Conservation (phyloP, 2,113 vertebrate species). For the Nesoenas mayeri region DNA sequence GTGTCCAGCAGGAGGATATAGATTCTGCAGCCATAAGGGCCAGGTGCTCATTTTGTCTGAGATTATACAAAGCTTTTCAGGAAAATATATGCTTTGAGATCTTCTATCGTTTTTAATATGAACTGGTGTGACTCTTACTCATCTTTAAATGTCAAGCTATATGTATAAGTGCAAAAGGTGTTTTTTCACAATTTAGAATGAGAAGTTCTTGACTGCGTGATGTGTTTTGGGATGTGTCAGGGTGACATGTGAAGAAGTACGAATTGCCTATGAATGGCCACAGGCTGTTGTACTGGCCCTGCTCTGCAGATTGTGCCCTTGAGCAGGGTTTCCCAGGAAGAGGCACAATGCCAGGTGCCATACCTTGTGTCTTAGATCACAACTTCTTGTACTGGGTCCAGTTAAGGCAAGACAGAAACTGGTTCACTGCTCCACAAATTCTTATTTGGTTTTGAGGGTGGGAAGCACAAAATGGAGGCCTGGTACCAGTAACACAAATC, state of each 20-base stretch:
- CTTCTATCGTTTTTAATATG: not conserved
- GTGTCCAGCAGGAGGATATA: not conserved
- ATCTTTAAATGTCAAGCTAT: not conserved
- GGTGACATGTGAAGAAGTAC: not conserved
- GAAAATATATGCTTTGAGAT: not conserved
- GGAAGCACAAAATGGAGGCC: not conserved
- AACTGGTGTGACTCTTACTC: accelerated
- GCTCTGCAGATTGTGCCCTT: not conserved
- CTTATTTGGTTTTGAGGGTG: not conserved
- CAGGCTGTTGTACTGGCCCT: not conserved
- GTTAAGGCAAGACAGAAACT: not conserved
- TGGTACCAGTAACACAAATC: not conserved
- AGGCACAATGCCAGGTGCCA: not conserved
- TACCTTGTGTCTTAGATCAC: not conserved
- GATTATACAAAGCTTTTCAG: not conserved
- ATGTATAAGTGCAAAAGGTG: not conserved
- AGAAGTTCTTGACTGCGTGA: not conserved
- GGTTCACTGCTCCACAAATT: not conserved
- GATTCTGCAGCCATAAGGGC: not conserved
- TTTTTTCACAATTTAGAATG: not conserved
- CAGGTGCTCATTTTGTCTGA: not conserved
- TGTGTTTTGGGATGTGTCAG: accelerated
- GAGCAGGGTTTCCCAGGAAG: not conserved
- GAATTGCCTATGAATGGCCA: accelerated
- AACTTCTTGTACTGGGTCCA: not conserved